Evolutionary conservation across 2,113 vertebrate genomes (phyloP), one percentile per base, ranked within the genome.

Genomic region (Apus apus): DNA sequence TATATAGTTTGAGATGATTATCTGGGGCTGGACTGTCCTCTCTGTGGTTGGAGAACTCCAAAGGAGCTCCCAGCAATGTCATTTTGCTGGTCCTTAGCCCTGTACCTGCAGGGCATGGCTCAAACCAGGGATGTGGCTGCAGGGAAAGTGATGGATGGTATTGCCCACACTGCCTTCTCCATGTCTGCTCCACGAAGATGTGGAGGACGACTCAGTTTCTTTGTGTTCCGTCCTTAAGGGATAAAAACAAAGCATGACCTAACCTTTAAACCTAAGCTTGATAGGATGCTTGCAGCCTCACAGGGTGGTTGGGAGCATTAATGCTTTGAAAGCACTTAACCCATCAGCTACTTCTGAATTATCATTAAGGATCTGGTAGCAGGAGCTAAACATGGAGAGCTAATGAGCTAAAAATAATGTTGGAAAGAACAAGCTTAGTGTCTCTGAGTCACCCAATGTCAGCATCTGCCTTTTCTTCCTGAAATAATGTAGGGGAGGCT

Each of bases 401-500:
- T 64, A 54, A 74, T 66, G 72, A 92, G 83, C 85, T 88, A 81
- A 92, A 94, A 93, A 85, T 96, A 95, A 53, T 8, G 5, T n/a
- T 72, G 85, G 74, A 53, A 53, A 89, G 68, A 83, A 46, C 60
- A 80, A 75, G 87, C 85, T 94, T 82, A 68, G 74, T 76, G 93
- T 71, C 71, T 95, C 67, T 97, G 96, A 92, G 92, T 94, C 95
- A 95, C 90, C 25, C 29, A 79, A 66, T 83, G 53, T 92, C 87
- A 53, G 91, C 53, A 80, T 92, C 90, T 86, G 92, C 68, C 93
- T 93, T 74, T 92, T 93, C 81, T 75, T 53, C 80, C 84, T 81
- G 51, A 85, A 77, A 88, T 92, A 73, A 93, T 22, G 57, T 46
- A 13, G 22, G 45, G 65, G 64, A 91, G 45, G 46, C 73, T 94